Conservation (phyloP, 1,140 invertebrate species). For the Parasteatoda tepidariorum region DNA sequence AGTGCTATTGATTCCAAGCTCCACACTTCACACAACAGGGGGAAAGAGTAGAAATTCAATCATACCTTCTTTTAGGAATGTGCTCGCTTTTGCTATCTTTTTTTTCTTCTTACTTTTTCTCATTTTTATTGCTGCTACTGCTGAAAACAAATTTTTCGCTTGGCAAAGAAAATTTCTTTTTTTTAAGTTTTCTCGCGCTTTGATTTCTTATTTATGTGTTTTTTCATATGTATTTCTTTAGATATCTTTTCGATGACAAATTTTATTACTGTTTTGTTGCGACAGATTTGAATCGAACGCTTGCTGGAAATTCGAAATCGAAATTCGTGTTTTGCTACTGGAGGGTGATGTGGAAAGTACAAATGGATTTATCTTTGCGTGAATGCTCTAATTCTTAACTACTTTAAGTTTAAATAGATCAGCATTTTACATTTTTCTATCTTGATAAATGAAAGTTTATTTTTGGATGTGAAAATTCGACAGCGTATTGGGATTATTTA, state of each 20-base stretch:
- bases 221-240: no score
- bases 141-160: neutral
- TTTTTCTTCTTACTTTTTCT: neutral
- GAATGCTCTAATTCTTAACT: no score
- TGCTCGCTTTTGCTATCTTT: neutral
- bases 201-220: no score
- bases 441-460: no score
- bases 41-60: conserved; percentile 19
- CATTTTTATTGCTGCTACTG: neutral
- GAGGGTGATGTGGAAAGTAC: no score
- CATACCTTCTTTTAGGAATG: neutral
- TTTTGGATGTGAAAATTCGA: no score
- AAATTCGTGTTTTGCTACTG: no score
- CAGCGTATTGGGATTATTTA: no score
- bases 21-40: conserved; percentile 1
- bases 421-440: no score
- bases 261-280: neutral
- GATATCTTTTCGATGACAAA: neutral
- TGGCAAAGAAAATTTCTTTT: neutral
- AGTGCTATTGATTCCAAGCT: conserved; percentile 54
- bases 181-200: neutral
- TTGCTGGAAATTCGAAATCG: no score
- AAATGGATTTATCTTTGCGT: no score
- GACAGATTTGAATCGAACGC: neutral
- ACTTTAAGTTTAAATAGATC: no score